These are phyloP conservation scores for Eudasyphora cyanicolor DNA, from an alignment of 2,888 invertebrate species.

Conservation along the genomic window DNA sequence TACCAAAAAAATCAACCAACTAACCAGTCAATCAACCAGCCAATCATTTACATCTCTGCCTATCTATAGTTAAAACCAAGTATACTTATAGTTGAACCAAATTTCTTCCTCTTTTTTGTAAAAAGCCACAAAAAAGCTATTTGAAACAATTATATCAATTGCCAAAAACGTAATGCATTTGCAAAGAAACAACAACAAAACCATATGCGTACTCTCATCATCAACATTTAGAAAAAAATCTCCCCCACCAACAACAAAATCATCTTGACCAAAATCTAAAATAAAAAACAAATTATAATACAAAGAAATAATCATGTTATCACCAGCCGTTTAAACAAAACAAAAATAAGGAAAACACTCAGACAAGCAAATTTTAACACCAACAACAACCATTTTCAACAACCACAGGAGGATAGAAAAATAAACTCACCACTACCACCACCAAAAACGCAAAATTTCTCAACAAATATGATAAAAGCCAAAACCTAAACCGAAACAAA, in stretches of 20 bases:
- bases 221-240: slow-evolving; percentile 50
- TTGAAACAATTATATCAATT: slow-evolving; percentile 31
- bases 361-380: slow-evolving; percentile 33
- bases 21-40: slow-evolving; percentile 15
- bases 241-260: neutral
- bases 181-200: slow-evolving; percentile 45
- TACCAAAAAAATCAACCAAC: slow-evolving; percentile 27
- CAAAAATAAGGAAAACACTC: slow-evolving; percentile 20
- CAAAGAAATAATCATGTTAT: slow-evolving; percentile 33
- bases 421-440: slow-evolving; percentile 15
- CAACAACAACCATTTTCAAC: slow-evolving; percentile 33
- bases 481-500: neutral
- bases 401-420: neutral
- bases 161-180: slow-evolving; percentile 57
- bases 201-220: slow-evolving; percentile 59
- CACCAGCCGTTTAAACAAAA: slow-evolving; percentile 57
- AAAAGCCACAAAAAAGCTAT: slow-evolving; percentile 20
- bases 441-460: slow-evolving; percentile 20
- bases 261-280: neutral
- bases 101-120: slow-evolving; percentile 16
- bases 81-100: slow-evolving; percentile 23
- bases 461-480: neutral
- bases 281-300: neutral
- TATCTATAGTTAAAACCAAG: slow-evolving; percentile 29
- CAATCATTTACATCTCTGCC: slow-evolving; percentile 32